These are phyloP conservation scores for Tapera naevia DNA, from an alignment of 2,797 vertebrate species.

Conservation along the genomic window DNA sequence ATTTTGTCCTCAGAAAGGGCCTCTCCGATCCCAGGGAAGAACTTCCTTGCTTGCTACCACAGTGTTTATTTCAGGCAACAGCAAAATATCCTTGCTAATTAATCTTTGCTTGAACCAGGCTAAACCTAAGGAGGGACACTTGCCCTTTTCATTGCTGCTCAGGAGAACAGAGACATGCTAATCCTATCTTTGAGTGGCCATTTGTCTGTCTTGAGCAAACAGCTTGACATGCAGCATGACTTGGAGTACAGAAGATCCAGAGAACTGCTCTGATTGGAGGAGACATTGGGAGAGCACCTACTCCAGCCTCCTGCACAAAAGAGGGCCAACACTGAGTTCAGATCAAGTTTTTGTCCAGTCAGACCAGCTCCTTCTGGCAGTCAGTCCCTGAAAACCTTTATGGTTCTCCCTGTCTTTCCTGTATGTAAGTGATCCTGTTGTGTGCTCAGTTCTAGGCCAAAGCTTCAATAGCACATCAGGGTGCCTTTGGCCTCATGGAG, in stretches of 20 bases:
- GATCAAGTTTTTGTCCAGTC: neutral
- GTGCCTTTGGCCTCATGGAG: neutral
- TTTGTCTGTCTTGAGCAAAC: neutral
- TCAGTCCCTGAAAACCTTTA: neutral
- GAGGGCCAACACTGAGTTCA: neutral
- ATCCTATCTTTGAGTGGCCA: neutral
- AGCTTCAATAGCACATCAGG: neutral
- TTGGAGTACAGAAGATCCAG: neutral
- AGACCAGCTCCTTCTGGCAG: neutral
- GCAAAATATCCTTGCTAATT: neutral
- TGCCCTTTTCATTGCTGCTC: neutral
- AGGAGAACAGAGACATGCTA: neutral
- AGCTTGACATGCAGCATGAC: accelerated
- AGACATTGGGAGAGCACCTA: neutral
- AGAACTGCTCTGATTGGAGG: neutral
- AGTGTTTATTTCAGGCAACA: neutral
- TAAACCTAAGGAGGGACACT: neutral
- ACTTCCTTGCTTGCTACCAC: neutral
- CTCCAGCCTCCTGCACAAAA: neutral
- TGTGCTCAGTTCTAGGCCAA: neutral
- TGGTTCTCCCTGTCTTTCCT: neutral
- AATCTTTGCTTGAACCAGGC: neutral
- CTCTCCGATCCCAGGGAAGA: neutral
- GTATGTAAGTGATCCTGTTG: accelerated
- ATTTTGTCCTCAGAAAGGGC: neutral